These are phyloP conservation scores for Stegastes partitus DNA, from an alignment of 2,113 vertebrate species.

Conservation along the genomic window DNA sequence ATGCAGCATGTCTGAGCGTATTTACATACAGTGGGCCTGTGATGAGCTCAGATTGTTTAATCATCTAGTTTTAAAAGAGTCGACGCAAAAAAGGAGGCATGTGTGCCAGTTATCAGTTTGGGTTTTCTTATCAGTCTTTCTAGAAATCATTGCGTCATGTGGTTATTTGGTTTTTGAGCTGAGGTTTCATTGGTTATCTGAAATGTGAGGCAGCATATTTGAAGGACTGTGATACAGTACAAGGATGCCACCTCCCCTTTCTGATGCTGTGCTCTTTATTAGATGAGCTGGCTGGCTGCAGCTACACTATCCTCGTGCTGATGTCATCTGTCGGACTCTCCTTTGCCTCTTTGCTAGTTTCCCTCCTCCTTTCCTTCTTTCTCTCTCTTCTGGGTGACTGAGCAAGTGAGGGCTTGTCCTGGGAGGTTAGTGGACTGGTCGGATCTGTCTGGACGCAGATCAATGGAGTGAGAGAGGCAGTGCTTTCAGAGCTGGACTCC, in stretches of 20 bases:
- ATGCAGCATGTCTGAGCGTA: conserved; percentile 10
- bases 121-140: conserved; percentile 9
- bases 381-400: conserved; percentile 50
- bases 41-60: background rate
- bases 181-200: conserved; percentile 3
- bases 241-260: conserved; percentile 2
- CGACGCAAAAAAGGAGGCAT: background rate
- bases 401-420: conserved; percentile 55
- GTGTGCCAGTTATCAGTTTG: background rate
- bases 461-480: conserved; percentile 47
- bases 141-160: background rate
- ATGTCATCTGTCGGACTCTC: conserved; percentile 69
- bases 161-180: conserved; percentile 2
- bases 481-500: conserved; percentile 43
- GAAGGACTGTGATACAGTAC: background rate
- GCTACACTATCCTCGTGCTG: conserved; percentile 50
- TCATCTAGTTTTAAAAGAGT: background rate
- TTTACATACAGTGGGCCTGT: background rate
- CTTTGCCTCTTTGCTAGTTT: conserved; percentile 16
- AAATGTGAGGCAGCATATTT: conserved; percentile 22
- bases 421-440: conserved; percentile 43
- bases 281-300: conserved; percentile 55
- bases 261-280: conserved; percentile 45
- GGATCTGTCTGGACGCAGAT: conserved; percentile 38
- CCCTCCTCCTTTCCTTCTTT: conserved; percentile 21